phyloP scores from a whole-genome alignment of 2,113 vertebrate genomes.

The Gymnobelideus leadbeateri region DNA sequence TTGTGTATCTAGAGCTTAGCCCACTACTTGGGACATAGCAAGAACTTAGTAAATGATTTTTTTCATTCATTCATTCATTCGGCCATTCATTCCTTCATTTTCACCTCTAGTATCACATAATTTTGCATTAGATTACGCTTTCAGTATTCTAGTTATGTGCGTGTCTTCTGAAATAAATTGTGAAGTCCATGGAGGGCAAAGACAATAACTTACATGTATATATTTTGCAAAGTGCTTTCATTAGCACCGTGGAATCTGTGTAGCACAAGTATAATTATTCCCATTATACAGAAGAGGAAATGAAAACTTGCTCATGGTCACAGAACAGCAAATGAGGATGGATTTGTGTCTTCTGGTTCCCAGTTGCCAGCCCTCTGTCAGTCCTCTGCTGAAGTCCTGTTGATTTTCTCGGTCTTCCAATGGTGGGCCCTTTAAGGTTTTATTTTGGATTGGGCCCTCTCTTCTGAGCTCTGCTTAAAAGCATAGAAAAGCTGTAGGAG shows the following conservation, averaged over 20 bases:
- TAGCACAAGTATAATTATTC: background rate
- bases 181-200: background rate
- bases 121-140: background rate
- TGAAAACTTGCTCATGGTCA: background rate
- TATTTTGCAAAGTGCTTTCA: background rate
- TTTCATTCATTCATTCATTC: no score
- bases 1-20: background rate
- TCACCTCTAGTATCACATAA: background rate
- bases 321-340: background rate
- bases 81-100: background rate
- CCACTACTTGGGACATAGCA: background rate
- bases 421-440: background rate
- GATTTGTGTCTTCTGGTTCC: background rate
- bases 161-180: background rate
- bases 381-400: background rate
- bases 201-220: background rate
- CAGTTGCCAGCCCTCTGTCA: background rate
- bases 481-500: conserved; percentile 42
- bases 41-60: background rate
- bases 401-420: background rate
- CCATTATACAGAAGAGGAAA: background rate
- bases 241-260: background rate
- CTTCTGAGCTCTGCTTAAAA: conserved; percentile 43
- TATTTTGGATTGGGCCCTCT: background rate
- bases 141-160: background rate